Conservation (phyloP, 2,888 invertebrate genomes). For the Plagodis pulveraria region DNA sequence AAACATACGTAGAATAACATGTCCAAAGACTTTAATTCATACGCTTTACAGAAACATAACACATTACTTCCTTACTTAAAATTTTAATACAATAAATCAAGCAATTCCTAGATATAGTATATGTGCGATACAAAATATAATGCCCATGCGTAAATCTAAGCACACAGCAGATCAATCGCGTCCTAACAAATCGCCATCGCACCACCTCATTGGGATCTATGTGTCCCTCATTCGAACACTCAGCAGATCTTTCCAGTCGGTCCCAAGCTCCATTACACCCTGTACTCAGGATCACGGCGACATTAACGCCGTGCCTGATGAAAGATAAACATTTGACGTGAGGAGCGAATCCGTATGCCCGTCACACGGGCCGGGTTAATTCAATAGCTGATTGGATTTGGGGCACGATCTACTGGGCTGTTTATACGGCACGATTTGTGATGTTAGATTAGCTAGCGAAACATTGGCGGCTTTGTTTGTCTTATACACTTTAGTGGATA, state of each 20-base stretch:
- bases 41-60: no score
- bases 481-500: no score
- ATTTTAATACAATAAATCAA: no score
- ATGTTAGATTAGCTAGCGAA: constrained; percentile 13
- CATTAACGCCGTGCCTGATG: constrained; percentile 78
- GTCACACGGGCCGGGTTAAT: constrained; percentile 83
- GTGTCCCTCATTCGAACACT: constrained; percentile 44
- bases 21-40: no score
- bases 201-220: constrained; percentile 43
- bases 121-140: no score
- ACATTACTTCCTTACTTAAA: no score
- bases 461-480: constrained; percentile 4
- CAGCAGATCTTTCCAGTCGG: constrained; percentile 59
- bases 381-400: constrained; percentile 85
- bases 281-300: constrained; percentile 69
- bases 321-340: constrained; percentile 84
- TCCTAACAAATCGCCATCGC: constrained; percentile 40
- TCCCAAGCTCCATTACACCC: constrained; percentile 59
- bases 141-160: no score
- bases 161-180: no score
- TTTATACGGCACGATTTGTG: constrained; percentile 61
- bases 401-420: constrained; percentile 69
- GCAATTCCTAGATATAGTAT: no score
- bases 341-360: constrained; percentile 82
- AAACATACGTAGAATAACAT: no score